Conservation (phyloP, 2,888 invertebrate genomes). For the Tolmerus cingulatus region DNA sequence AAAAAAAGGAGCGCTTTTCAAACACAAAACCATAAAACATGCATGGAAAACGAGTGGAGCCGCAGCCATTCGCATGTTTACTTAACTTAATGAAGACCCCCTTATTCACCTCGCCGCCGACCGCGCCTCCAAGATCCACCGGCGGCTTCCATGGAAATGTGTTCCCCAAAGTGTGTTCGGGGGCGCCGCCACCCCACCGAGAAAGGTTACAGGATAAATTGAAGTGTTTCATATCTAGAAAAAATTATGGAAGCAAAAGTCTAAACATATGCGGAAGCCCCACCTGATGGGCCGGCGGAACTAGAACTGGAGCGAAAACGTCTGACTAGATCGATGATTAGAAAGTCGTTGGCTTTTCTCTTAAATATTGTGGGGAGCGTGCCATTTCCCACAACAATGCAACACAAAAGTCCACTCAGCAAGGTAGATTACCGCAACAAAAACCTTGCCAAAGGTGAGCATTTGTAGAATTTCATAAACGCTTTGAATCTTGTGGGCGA, state of each 20-base stretch:
- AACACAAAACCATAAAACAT: conserved; percentile 32
- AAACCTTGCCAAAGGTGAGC: background rate
- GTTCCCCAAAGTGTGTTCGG: background rate
- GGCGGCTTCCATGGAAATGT: background rate
- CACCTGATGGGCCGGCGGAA: background rate
- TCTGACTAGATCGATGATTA: background rate
- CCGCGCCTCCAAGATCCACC: background rate
- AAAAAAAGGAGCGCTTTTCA: background rate
- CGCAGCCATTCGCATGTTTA: conserved; percentile 10
- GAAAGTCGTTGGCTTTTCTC: background rate
- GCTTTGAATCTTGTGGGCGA: background rate
- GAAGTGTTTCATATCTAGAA: background rate
- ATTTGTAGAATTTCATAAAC: background rate
- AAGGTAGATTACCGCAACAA: too few species aligned
- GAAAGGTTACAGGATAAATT: background rate
- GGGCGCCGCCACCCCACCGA: background rate
- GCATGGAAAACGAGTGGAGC: background rate
- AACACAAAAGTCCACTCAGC: too few species aligned
- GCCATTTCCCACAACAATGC: background rate
- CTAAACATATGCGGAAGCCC: background rate
- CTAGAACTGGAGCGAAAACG: background rate
- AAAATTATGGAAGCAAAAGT: background rate
- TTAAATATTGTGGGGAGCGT: background rate
- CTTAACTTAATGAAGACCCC: conserved; percentile 28
- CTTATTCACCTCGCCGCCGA: background rate